Conservation (phyloP, 2,888 invertebrate species). For the Syritta pipiens region DNA sequence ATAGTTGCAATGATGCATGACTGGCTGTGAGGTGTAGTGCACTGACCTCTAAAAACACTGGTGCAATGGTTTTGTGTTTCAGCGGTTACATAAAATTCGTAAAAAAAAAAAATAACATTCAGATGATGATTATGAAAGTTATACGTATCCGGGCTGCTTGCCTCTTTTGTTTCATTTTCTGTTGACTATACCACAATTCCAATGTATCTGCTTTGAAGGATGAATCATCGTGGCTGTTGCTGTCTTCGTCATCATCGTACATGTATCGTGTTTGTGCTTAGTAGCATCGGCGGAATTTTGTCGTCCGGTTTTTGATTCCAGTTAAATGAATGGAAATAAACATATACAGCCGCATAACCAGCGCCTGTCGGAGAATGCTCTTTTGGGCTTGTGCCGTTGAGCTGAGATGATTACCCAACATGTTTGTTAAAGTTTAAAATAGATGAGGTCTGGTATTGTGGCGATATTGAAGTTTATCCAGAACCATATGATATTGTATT, state of each 20-base stretch:
- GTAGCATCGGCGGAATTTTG: constrained; percentile 36
- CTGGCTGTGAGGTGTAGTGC: constrained; percentile 1
- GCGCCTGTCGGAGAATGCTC: constrained; percentile 1
- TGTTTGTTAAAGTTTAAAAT: constrained; percentile 15
- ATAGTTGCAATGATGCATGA: background rate
- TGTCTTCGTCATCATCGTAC: constrained; percentile 38
- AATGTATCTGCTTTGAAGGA: constrained; percentile 35
- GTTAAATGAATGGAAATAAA: constrained; percentile 23
- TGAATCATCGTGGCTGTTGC: constrained; percentile 41
- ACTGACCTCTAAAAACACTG: constrained; percentile 13
- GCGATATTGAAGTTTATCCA: background rate
- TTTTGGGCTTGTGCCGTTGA: constrained; percentile 3
- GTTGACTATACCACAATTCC: constrained; percentile 44
- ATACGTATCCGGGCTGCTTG: background rate
- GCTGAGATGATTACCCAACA: constrained; percentile 21
- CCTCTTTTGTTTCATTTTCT: constrained; percentile 32
- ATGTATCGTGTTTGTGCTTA: constrained; percentile 21
- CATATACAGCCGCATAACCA: background rate
- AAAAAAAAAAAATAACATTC: background rate
- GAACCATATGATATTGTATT: no score
- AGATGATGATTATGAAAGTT: constrained; percentile 15
- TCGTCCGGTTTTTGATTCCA: constrained; percentile 43
- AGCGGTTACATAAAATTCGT: no score
- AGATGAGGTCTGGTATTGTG: background rate
- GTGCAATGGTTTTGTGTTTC: no score